Conservation (phyloP, 1,140 invertebrate genomes). For the Lordiphosa clarofinis region DNA sequence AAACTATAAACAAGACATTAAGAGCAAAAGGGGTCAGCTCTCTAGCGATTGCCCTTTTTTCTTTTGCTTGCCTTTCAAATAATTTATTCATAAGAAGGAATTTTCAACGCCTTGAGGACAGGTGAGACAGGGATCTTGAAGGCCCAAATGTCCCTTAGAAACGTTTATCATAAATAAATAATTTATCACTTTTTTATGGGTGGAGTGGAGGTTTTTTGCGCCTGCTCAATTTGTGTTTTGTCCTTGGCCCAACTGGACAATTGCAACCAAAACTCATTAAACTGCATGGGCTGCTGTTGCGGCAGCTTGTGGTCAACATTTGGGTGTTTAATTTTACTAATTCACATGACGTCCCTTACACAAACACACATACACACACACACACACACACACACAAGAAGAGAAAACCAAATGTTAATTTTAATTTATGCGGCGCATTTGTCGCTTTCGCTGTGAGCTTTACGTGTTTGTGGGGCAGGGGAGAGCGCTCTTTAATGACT, state of each 20-base stretch:
- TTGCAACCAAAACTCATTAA: conserved; percentile 60
- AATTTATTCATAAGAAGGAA: conserved; percentile 73
- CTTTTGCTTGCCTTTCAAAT: conserved; percentile 21
- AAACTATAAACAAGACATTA: conserved; percentile 9
- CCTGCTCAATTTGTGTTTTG: conserved; percentile 3
- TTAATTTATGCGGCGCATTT: conserved; percentile 75
- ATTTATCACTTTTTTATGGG: conserved; percentile 50
- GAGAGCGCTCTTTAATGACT: conserved; percentile 65
- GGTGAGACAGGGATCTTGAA: conserved; percentile 16
- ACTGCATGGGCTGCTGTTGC: conserved; percentile 56
- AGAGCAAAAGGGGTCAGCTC: conserved; percentile 1
- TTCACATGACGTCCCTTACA: conserved; percentile 57
- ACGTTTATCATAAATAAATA: conserved; percentile 71
- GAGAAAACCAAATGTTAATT: conserved; percentile 59
- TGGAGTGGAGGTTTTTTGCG: background rate
- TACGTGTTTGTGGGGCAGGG: conserved; percentile 1
- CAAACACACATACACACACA: conserved; percentile 5
- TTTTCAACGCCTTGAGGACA: conserved; percentile 65
- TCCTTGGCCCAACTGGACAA: conserved; percentile 20
- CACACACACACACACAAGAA: conserved; percentile 7
- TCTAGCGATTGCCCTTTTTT: background rate
- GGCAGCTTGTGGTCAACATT: conserved; percentile 69
- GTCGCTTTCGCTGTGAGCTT: conserved; percentile 56
- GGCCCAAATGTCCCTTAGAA: conserved; percentile 50
- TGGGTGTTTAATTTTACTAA: conserved; percentile 73